Evolutionary conservation across 2,797 vertebrate genomes (phyloP).

Genomic region (Hydrophis major): DNA sequence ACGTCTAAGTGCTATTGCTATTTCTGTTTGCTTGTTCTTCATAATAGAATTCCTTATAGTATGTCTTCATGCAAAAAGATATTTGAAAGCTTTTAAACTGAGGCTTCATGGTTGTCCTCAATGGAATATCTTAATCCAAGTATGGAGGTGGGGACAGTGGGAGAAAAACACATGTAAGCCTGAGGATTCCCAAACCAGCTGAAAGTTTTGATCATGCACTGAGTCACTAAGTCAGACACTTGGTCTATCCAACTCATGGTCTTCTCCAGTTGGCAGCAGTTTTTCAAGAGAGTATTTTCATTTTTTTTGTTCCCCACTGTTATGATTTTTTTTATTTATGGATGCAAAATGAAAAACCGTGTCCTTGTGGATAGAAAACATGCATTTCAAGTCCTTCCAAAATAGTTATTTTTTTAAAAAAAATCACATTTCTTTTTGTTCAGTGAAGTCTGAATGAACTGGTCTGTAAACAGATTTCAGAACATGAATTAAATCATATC

Average conservation of each 20-base stretch:
- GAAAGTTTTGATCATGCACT: not conserved
- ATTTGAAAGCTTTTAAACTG: not conserved
- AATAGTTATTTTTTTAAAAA: not conserved
- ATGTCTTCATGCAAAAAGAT: not conserved
- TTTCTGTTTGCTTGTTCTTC: not conserved
- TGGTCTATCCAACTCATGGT: too few relatives aligned
- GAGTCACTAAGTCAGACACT: too few relatives aligned
- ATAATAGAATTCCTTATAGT: not conserved
- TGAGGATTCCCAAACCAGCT: not conserved
- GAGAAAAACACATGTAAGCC: not conserved
- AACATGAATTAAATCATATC: not conserved
- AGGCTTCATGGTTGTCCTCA: not conserved
- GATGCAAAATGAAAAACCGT: not conserved
- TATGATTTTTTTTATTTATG: not conserved
- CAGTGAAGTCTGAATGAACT: not conserved
- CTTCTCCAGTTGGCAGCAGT: not conserved
- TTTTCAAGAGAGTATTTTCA: not conserved
- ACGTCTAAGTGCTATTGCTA: not conserved
- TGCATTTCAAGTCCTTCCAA: not conserved
- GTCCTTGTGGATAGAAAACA: not conserved
- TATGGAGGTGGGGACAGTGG: not conserved
- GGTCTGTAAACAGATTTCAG: not conserved
- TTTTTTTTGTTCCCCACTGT: not conserved
- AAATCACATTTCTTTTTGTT: not conserved
- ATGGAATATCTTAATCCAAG: not conserved